A percentile compares a stretch with the other conserved stretches of the same genome.
phyloP scores from a whole-genome alignment of 2,888 invertebrate species.

The Eupithecia dodoneata region DNA sequence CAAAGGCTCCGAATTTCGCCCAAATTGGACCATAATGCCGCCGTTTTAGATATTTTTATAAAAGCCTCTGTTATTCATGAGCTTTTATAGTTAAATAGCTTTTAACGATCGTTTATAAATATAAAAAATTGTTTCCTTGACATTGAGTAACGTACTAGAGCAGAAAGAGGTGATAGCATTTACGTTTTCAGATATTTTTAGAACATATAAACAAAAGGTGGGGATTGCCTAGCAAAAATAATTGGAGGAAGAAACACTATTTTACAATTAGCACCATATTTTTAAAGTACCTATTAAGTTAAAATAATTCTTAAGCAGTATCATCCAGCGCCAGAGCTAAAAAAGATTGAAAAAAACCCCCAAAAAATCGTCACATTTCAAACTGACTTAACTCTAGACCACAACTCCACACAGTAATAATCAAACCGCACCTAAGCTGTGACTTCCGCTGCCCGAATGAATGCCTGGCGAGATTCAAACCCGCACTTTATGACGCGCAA shows the following conservation, averaged over 20 bases:
- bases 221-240: background rate
- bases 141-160: background rate
- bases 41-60: slow-evolving; percentile 21
- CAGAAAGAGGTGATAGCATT: background rate
- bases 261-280: background rate
- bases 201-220: background rate
- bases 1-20: slow-evolving; percentile 24
- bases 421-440: background rate
- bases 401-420: background rate
- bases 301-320: background rate
- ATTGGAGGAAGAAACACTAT: background rate
- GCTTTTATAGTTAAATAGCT: background rate
- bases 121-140: background rate
- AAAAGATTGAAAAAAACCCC: background rate
- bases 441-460: background rate
- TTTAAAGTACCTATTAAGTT: background rate
- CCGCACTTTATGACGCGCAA: slow-evolving; percentile 20
- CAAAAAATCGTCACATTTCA: background rate
- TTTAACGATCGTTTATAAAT: background rate
- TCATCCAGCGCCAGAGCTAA: background rate
- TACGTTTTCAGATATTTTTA: background rate
- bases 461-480: slow-evolving; percentile 4
- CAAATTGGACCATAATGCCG: slow-evolving; percentile 26
- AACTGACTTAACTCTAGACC: background rate
- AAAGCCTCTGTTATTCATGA: slow-evolving; percentile 11